Percentiles rank a stretch among this genome's conserved stretches.
Evolutionary conservation across 2,888 invertebrate genomes (phyloP).

Genomic region (Iselma pallidipennis): DNA sequence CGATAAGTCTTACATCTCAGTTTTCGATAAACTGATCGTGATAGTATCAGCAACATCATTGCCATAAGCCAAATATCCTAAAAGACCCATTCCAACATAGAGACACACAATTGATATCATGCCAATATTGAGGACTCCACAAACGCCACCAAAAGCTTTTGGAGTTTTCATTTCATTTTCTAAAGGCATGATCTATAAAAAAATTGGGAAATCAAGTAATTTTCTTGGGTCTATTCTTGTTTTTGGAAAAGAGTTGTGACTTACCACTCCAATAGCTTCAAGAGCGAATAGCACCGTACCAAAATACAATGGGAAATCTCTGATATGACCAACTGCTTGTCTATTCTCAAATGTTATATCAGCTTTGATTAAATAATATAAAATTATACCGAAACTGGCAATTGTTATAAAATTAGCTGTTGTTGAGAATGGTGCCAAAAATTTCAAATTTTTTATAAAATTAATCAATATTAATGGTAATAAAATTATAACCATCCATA

Average conservation of each 20-base stretch:
- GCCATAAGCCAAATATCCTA: slow-evolving; percentile 90
- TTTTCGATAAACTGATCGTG: slow-evolving; percentile 78
- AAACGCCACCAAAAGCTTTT: slow-evolving; percentile 74
- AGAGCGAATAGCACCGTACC: slow-evolving; percentile 91
- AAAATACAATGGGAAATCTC: slow-evolving; percentile 77
- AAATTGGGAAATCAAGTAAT: not conserved
- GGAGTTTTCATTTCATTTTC: slow-evolving; percentile 95
- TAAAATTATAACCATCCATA: slow-evolving; percentile 74
- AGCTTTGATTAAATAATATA: slow-evolving; percentile 71
- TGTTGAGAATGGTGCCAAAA: slow-evolving; percentile 82
- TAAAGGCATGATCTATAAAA: slow-evolving; percentile 79
- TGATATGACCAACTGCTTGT: slow-evolving; percentile 57
- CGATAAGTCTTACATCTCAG: slow-evolving; percentile 64
- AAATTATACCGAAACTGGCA: slow-evolving; percentile 73
- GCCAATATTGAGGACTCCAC: slow-evolving; percentile 82
- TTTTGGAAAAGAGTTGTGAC: slow-evolving; percentile 43
- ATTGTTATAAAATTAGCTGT: slow-evolving; percentile 81
- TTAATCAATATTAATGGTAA: slow-evolving; percentile 73
- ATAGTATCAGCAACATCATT: slow-evolving; percentile 73
- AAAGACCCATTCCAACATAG: slow-evolving; percentile 88
- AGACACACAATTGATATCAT: slow-evolving; percentile 81
- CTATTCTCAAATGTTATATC: slow-evolving; percentile 60
- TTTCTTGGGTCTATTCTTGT: not conserved
- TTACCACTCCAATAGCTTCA: slow-evolving; percentile 79
- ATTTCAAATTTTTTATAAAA: slow-evolving; percentile 74